Evolutionary conservation across 2,888 invertebrate genomes (phyloP), one percentile per base, ranked within the genome.

Genomic region (Tyria jacobaeae): DNA sequence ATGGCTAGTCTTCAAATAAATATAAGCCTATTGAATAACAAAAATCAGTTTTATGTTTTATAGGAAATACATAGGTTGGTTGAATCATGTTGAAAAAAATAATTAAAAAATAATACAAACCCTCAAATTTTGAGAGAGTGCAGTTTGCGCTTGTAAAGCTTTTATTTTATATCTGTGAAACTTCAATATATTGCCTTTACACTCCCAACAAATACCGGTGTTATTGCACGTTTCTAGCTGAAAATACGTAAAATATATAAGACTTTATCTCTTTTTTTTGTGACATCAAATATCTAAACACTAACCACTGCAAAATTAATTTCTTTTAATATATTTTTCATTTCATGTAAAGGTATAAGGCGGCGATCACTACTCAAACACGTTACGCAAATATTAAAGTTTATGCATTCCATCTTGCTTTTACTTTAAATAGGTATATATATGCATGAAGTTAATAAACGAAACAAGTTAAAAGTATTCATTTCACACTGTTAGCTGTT

Each of bases 151-250:
- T 24, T 59, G n/a, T 14, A 62, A 51, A 0, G 76, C 83, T 73
- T 80, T 81, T 0, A 34, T 47, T 63, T 76, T 85, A 35, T 88
- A 88, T 37, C 62, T 82, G 0, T 61, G 53, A 37, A 82, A 83
- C 41, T 83, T 87, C 0, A 61, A 17, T 21, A 89, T 76, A 0
- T 75, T 60, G 14, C 58, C 70, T 27, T 67, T 64, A 41, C 89
- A 89, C 61, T 89, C 89, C 88, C 88, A 89, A 60, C 89, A 89
- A 0, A 88, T 48, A 15, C 35, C 9, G 0, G 72, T 75, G 2
- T 75, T 74, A 2, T 47, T n/a, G 0, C 27, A 3, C 15, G 21
- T 27, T 3, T 64, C 63, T 14, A 81, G 37, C 82, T 87, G 75
- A 52, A 80, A 83, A 57, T 12, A 12, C 24, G 39, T 4, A 34